phyloP scores from a whole-genome alignment of 2,797 vertebrate species.

The Danio jaintianensis region DNA sequence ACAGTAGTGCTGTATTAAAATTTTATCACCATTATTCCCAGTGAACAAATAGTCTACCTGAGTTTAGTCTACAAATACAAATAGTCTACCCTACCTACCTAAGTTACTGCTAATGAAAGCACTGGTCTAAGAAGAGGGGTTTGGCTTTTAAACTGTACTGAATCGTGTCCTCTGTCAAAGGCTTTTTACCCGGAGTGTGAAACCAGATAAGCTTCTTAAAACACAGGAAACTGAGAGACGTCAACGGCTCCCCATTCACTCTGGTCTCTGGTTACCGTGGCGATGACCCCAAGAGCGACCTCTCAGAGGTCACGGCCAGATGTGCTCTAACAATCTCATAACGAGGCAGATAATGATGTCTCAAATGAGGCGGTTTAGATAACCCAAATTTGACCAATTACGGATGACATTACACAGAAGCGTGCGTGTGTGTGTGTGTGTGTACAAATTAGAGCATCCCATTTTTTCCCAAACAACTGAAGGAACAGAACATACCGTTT shows the following conservation, averaged over 20 bases:
- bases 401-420: slow-evolving; percentile 35
- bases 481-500: slow-evolving; percentile 17
- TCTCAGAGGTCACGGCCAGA: slow-evolving; percentile 32
- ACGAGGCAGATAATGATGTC: slow-evolving; percentile 41
- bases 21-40: background rate
- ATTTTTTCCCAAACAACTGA: slow-evolving; percentile 9
- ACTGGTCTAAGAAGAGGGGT: background rate
- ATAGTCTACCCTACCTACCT: too few relatives aligned
- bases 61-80: too few relatives aligned
- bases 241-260: slow-evolving; percentile 12
- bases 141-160: background rate
- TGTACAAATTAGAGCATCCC: background rate
- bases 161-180: slow-evolving; percentile 8
- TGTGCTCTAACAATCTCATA: slow-evolving; percentile 27
- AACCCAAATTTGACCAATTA: slow-evolving; percentile 12
- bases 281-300: slow-evolving; percentile 21
- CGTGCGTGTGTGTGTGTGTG: slow-evolving; percentile 2
- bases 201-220: slow-evolving; percentile 46
- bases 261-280: slow-evolving; percentile 10
- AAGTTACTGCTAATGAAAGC: slow-evolving; percentile 7
- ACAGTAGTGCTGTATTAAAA: background rate
- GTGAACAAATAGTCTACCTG: background rate
- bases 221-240: slow-evolving; percentile 46
- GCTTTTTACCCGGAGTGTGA: slow-evolving; percentile 26
- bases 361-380: slow-evolving; percentile 28